Base-by-base conservation (phyloP, 2,113 vertebrate species). In the Trachemys scripta region DNA sequence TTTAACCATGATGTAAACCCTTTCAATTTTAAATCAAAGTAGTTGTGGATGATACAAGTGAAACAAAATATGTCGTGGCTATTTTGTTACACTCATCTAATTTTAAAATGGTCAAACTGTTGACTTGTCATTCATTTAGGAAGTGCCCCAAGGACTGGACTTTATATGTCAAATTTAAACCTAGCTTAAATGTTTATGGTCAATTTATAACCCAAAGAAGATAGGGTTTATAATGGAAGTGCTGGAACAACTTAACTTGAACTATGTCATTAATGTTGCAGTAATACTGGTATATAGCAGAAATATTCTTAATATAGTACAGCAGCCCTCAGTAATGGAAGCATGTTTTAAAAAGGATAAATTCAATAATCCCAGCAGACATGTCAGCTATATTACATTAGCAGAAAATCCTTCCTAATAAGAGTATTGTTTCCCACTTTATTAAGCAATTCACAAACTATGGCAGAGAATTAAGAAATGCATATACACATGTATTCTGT, bases 161-260 rank as follows among this genome's bases (percentile, higher is more conserved):
- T 31, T 85, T 22, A 12, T 20, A 65, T 31, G 81, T 78, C 3
- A 80, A 79, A 10, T 13, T 80, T 87, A 78, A 3, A 3, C 4
- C 14, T 62, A 5, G 1, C 31, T 54, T 88, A 79, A 85, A 4
- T 29, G 14, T 59, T 90, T 5, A 11, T 20, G 76, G 45, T 42
- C 92, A 97, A 90, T 72, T 84, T 3, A 69, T 42, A 80, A 57
- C 56, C 47, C 35, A 49, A 84, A 69, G 19, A 95, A 93, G n/a
- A 1, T 38, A 86, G 56, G 24, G 22, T 47, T 93, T 85, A n/a
- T 19, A 65, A n/a, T 24, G 82, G 81, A 69, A 38, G 65, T 38
- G 17, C 35, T 69, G 14, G 17, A 38, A 69, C 35, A 69, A 69
- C 17, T n/a, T 69, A n/a, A 69, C 35, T 16, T 69, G 31, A n/a